Evolutionary conservation across 2,797 vertebrate genomes (phyloP), one percentile per base, ranked within the genome.

Genomic region (Phoebastria nigripes): DNA sequence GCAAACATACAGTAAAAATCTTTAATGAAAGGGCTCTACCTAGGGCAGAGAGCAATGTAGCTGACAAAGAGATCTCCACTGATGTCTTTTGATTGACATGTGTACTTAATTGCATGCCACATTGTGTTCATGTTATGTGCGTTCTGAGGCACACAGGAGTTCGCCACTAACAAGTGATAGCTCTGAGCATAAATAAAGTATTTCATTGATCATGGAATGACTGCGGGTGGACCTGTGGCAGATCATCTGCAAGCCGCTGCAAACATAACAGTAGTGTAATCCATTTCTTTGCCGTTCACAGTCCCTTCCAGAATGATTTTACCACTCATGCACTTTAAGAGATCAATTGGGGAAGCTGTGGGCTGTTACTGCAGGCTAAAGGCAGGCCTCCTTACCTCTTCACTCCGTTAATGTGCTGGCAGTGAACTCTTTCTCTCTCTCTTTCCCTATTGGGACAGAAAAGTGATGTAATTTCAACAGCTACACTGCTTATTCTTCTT

Each of bases 41-140:
- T 72, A 67, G 22, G 35, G 18, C 44, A 78, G 39, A 41, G 26
- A 91, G 26, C 47, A 28, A 5, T 39, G 61, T 37, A 90, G 59
- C 63, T 93, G 85, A 95, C 93, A 95, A 74, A 95, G 80, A 81
- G 5, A 91, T 92, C 65, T 93, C 80, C 83, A 51, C 14, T 67
- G 70, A 65, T 79, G 79, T 85, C 63, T 94, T 71, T 85, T 95
- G 95, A 97, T 22, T 97, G 96, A 89, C 80, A 74, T 12, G 5
- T 93, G 66, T 89, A 81, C 90, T 90, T 98, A 98, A 97, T 87
- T 93, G 96, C 93, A 37, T 97, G 94, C 91, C 96, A 86, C 44
- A 37, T 61, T 94, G 39, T 92, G 79, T 97, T 97, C 80, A 29
- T 67, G 92, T 95, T 97, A 74, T 89, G 81, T 94, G 67, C 41